A percentile compares a stretch with the other conserved stretches of the same genome.
Conservation (phyloP, 2,888 invertebrate genomes). For the Tachina grossa region DNA sequence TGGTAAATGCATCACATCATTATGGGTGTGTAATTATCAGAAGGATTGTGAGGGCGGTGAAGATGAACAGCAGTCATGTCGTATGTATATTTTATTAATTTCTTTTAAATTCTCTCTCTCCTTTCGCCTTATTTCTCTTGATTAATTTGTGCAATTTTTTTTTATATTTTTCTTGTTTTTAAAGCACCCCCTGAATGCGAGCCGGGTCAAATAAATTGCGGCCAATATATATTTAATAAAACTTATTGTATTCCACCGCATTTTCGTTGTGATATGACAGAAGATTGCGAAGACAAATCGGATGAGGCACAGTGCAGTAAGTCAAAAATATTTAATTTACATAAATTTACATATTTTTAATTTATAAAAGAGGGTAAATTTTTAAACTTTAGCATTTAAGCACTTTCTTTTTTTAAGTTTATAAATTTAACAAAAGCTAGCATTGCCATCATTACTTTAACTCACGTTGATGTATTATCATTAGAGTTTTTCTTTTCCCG, state of each 20-base stretch:
- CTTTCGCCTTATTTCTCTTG: background rate
- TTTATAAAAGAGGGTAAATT: no score
- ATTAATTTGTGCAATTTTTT: constrained; percentile 10
- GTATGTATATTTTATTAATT: constrained; percentile 86
- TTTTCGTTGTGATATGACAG: constrained; percentile 96
- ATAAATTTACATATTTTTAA: no score
- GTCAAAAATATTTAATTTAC: constrained; percentile 82
- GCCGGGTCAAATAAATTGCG: constrained; percentile 94
- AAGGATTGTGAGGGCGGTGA: constrained; percentile 96
- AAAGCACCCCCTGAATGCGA: constrained; percentile 97
- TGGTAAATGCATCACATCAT: constrained; percentile 93
- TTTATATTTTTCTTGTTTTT: constrained; percentile 24
- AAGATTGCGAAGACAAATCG: constrained; percentile 97
- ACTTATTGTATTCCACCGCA: constrained; percentile 97
- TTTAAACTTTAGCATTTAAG: no score
- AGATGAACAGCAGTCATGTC: constrained; percentile 94
- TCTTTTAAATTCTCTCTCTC: background rate
- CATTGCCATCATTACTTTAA: no score
- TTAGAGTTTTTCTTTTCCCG: no score
- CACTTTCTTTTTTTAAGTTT: no score
- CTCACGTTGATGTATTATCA: no score
- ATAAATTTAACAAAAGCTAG: no score
- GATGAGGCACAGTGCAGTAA: constrained; percentile 98
- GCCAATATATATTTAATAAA: constrained; percentile 97
- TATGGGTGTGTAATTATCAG: constrained; percentile 96